These are phyloP conservation scores for Meta bourneti DNA, from an alignment of 2,888 invertebrate species.

Conservation along the genomic window DNA sequence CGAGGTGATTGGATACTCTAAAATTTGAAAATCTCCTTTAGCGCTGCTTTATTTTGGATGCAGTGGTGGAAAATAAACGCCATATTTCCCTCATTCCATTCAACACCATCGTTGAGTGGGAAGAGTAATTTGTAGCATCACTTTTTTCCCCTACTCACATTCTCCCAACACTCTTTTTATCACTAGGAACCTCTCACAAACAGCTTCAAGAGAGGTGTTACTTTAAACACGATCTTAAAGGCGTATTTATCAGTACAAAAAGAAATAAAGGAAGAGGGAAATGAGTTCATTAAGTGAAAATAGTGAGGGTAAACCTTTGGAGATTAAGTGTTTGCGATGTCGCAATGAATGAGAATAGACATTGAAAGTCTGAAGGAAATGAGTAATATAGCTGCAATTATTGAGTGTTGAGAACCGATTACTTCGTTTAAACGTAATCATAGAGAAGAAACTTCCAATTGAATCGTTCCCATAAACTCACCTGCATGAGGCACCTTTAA, in stretches of 20 bases:
- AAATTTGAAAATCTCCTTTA: too few species aligned
- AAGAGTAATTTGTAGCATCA: conserved; percentile 30
- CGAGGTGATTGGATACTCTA: too few species aligned
- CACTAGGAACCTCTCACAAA: conserved; percentile 22
- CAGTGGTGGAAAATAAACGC: too few species aligned
- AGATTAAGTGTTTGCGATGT: not conserved
- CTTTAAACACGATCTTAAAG: not conserved
- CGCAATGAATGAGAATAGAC: not conserved
- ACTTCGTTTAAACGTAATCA: not conserved
- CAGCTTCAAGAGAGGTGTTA: not conserved
- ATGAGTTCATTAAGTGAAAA: not conserved
- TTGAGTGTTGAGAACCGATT: not conserved
- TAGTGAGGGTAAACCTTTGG: not conserved
- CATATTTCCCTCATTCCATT: conserved; percentile 27
- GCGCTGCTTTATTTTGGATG: too few species aligned
- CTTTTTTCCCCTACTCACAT: conserved; percentile 15
- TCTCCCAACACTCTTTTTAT: conserved; percentile 12
- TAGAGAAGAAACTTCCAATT: not conserved
- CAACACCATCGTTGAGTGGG: conserved; percentile 27
- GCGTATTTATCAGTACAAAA: not conserved
- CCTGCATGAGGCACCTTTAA: not conserved
- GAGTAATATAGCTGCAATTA: not conserved
- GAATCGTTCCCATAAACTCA: not conserved
- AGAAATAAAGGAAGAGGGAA: not conserved
- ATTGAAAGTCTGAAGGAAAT: not conserved